Evolutionary conservation across 2,888 invertebrate genomes (phyloP).

Genomic region (Drosophila pegasa): DNA sequence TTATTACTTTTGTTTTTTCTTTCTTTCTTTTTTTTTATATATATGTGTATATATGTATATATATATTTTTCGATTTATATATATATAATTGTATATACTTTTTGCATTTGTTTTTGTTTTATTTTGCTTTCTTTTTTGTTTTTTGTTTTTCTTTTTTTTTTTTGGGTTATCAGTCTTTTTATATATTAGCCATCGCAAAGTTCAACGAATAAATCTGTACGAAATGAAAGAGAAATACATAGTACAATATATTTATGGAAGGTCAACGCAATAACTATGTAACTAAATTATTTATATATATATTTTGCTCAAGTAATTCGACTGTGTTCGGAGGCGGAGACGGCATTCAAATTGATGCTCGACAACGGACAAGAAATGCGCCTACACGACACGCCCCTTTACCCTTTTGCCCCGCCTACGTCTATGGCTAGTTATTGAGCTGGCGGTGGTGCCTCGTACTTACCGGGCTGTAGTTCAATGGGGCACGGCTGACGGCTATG

Average conservation of each 20-base stretch:
- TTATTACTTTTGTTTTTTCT: slow-evolving; percentile 61
- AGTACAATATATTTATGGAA: slow-evolving; percentile 72
- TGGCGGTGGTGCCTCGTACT: slow-evolving; percentile 84
- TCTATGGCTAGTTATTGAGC: slow-evolving; percentile 8
- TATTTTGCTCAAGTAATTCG: slow-evolving; percentile 6
- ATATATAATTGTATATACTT: slow-evolving; percentile 66
- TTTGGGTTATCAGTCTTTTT: slow-evolving; percentile 83
- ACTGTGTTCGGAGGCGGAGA: not conserved
- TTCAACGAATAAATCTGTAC: slow-evolving; percentile 84
- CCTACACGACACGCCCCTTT: slow-evolving; percentile 33
- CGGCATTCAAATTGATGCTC: slow-evolving; percentile 12
- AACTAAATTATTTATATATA: slow-evolving; percentile 32
- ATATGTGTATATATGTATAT: slow-evolving; percentile 48
- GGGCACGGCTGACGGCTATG: slow-evolving; percentile 96
- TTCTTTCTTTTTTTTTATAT: slow-evolving; percentile 49
- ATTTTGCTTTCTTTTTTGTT: slow-evolving; percentile 51
- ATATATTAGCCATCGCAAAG: slow-evolving; percentile 84
- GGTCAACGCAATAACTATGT: slow-evolving; percentile 70
- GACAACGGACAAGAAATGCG: slow-evolving; percentile 42
- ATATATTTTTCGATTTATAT: slow-evolving; percentile 48
- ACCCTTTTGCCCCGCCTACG: slow-evolving; percentile 8
- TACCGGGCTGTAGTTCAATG: slow-evolving; percentile 97
- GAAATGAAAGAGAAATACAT: slow-evolving; percentile 82
- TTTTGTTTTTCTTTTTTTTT: slow-evolving; percentile 57
- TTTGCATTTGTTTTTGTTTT: slow-evolving; percentile 61